Evolutionary conservation across 2,797 vertebrate species (phyloP).

Genomic region (Melopsittacus undulatus): DNA sequence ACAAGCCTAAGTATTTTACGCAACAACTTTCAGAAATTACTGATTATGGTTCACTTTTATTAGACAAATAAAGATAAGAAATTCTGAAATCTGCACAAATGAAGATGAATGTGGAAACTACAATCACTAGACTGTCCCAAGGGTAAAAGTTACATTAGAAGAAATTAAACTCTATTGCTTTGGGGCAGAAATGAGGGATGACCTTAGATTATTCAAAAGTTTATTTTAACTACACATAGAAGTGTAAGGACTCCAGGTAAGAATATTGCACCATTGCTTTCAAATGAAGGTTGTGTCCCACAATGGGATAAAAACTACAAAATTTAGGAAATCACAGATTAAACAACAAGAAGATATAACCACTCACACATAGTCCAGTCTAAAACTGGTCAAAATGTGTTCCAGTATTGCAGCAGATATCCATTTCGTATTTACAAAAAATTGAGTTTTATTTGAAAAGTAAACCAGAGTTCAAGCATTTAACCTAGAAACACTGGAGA

Average conservation of each 20-base stretch:
- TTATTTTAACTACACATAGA: not conserved
- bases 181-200: not conserved
- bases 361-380: not conserved
- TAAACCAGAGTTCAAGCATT: not conserved
- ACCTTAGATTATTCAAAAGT: not conserved
- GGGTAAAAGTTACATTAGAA: not conserved
- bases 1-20: not conserved
- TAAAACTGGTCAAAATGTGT: not conserved
- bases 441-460: not conserved
- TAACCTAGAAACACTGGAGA: not conserved
- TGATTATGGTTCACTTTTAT: not conserved
- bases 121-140: not conserved
- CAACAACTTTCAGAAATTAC: not conserved
- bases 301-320: not conserved
- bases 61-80: not conserved
- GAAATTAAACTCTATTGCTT: not conserved
- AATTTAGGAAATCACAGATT: not conserved
- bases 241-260: not conserved
- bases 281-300: not conserved
- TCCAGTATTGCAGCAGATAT: not conserved
- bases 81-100: not conserved
- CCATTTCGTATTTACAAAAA: not conserved
- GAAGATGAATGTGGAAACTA: not conserved
- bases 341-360: not conserved
- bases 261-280: not conserved